Evolutionary conservation across 2,113 vertebrate genomes (phyloP).

Genomic region (Lepus americanus): DNA sequence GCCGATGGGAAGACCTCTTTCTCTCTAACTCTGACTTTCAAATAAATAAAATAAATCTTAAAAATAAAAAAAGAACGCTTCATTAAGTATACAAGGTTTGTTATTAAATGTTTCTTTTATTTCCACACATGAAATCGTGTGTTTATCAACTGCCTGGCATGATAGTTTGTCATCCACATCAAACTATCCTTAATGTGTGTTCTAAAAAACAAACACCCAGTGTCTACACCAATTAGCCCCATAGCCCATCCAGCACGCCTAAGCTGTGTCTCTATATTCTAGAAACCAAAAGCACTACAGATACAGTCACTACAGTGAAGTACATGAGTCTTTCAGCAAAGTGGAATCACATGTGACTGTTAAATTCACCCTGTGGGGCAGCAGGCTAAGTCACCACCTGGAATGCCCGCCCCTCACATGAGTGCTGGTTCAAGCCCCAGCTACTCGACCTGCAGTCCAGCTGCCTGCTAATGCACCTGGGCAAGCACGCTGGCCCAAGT

Average conservation of each 20-base stretch:
- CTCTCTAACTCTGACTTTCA: too few species aligned
- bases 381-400: too few species aligned
- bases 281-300: slow-evolving; percentile 31
- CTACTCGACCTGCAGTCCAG: too few species aligned
- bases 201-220: neutral
- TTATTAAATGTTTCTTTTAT: slow-evolving; percentile 41
- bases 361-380: neutral
- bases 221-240: neutral
- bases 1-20: too few species aligned
- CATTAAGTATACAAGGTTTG: neutral
- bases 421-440: too few species aligned
- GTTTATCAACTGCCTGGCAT: neutral
- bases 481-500: too few species aligned
- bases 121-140: neutral
- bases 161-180: neutral
- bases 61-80: neutral
- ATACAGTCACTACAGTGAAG: neutral
- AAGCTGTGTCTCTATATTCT: neutral
- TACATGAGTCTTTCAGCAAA: neutral
- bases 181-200: neutral
- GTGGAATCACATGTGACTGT: neutral
- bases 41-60: too few species aligned
- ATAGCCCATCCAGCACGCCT: neutral
- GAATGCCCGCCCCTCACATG: too few species aligned
- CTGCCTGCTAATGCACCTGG: too few species aligned